phyloP scores from a whole-genome alignment of 1,140 invertebrate genomes.

The Meteorus sp. region DNA sequence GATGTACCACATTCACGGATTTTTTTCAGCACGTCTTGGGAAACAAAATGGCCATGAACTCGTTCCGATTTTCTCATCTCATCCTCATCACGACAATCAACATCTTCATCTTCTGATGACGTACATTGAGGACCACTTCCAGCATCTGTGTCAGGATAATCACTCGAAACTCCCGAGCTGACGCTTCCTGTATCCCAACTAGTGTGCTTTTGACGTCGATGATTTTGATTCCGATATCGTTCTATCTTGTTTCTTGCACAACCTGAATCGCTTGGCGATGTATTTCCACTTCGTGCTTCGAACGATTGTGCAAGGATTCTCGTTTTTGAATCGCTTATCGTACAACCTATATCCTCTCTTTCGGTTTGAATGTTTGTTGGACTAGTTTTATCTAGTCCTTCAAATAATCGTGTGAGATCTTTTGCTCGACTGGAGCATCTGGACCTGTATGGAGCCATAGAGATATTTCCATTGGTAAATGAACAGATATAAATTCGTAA shows the following conservation, averaged over 20 bases:
- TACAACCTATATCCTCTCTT: conserved; percentile 38
- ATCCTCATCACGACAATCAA: conserved; percentile 41
- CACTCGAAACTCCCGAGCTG: conserved; percentile 61
- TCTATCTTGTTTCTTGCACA: conserved; percentile 36
- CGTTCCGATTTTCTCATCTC: conserved; percentile 33
- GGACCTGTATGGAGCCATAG: conserved; percentile 37
- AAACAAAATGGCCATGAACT: conserved; percentile 65
- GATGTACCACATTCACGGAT: conserved; percentile 83
- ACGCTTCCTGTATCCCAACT: conserved; percentile 59
- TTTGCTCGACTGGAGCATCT: conserved; percentile 54
- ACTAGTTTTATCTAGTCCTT: conserved; percentile 43
- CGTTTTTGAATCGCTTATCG: conserved; percentile 48
- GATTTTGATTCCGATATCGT: conserved; percentile 20
- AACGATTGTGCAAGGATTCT: conserved; percentile 51
- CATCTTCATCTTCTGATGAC: conserved; percentile 52
- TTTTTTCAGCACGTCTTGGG: conserved; percentile 79
- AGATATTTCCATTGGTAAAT: not conserved
- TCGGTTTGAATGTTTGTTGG: conserved; percentile 25
- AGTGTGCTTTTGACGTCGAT: conserved; percentile 36
- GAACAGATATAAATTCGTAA: not conserved
- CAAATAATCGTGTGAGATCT: conserved; percentile 52
- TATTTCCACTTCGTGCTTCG: conserved; percentile 49
- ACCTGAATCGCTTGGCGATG: conserved; percentile 47
- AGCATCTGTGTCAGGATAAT: conserved; percentile 58
- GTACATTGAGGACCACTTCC: conserved; percentile 50